These are phyloP conservation scores for Rhynchonycteris naso DNA, from an alignment of 2,797 vertebrate genomes.

Conservation along the genomic window DNA sequence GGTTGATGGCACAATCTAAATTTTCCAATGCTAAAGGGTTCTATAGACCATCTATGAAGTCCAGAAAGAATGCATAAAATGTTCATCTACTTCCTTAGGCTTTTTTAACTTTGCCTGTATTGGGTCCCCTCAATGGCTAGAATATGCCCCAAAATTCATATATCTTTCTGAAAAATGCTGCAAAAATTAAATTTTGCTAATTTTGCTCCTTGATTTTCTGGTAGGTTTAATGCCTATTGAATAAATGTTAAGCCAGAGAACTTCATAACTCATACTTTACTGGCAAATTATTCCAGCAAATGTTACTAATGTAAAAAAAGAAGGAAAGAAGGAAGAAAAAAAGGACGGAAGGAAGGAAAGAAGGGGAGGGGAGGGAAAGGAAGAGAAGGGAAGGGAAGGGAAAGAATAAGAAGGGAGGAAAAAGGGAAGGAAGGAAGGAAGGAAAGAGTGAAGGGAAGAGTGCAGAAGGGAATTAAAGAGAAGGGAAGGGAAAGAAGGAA, in stretches of 20 bases:
- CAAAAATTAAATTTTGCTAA: neutral
- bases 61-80: neutral
- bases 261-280: neutral
- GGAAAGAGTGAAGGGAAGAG: too few species aligned
- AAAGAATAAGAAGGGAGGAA: too few species aligned
- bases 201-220: neutral
- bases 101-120: neutral
- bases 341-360: too few species aligned
- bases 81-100: neutral
- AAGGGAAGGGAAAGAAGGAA: too few species aligned
- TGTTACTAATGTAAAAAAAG: neutral
- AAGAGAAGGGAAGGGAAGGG: too few species aligned
- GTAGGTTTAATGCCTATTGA: neutral
- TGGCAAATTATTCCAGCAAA: constrained; percentile 21
- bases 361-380: too few species aligned
- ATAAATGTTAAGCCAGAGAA: constrained; percentile 13
- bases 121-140: neutral
- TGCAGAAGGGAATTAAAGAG: too few species aligned
- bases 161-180: neutral
- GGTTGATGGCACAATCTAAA: neutral
- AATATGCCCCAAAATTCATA: neutral
- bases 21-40: neutral
- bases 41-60: neutral
- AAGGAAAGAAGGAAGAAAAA: neutral
- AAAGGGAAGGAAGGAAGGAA: too few species aligned